Base-by-base conservation (phyloP, 2,888 invertebrate genomes). In the Leucania comma region DNA sequence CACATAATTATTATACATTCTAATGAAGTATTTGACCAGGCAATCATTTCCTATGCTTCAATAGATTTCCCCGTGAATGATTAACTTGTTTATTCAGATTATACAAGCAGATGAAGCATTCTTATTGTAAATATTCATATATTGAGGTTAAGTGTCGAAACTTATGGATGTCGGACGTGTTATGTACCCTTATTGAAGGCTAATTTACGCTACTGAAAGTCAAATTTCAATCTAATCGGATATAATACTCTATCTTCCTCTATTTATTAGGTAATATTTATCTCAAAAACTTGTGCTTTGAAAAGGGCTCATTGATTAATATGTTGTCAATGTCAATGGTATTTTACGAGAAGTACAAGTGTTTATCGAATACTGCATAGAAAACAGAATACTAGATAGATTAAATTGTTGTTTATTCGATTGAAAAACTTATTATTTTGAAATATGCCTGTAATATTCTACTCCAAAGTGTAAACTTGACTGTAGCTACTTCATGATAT, bases 91-190 rank as follows among this genome's bases (percentile, higher is more conserved):
- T 64, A 78, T 79, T 79, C 20, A 51, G 62, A 74, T 59, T 75
- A 70, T 73, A 76, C 75, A 76, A 78, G 81, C 80, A 71, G 75
- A 71, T 81, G 62, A 82, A 87, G 72, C 84, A 82, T 83, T 88
- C 84, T 58, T 89, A 85, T 87, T 90, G 90, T 90, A 91, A 90
- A 92, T 90, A 90, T 88, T 87, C 87, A 77, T 75, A 68, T 90
- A 93, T 93, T 95, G 95, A 95, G 95, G 95, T 95, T 95, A 95
- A 93, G 94, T 95, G 91, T 92, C 86, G 90, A 92, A 93, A 92
- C 91, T 86, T 89, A 88, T 86, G 85, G 87, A 88, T 89, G 89
- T 89, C 86, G 83, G 83, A 88, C 90, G 87, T 89, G 87, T 83
- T 87, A 80, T 85, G 81, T 85, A 82, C 83, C 77, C 78, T 71